These are phyloP conservation scores for Scophthalmus maximus DNA, from an alignment of 2,113 vertebrate species.

Conservation along the genomic window DNA sequence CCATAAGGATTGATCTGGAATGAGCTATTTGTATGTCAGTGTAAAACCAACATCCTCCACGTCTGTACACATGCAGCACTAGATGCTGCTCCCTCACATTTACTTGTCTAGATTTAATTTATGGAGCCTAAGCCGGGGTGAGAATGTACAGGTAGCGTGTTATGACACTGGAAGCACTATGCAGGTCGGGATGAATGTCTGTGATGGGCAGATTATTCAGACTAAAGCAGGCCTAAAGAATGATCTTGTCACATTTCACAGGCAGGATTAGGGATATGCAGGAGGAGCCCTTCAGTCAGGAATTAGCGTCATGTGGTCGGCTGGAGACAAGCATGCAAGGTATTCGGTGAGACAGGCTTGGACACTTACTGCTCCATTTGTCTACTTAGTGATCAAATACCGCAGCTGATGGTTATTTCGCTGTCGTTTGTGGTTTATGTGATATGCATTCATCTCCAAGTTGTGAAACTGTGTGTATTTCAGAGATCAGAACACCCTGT, in stretches of 20 bases:
- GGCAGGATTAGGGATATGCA: conserved; percentile 77
- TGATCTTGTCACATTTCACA: conserved; percentile 83
- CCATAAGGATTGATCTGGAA: no score
- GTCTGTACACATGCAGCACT: conserved; percentile 16
- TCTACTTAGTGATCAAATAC: conserved; percentile 75
- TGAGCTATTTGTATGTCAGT: conserved; percentile 22
- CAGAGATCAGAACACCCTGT: conserved; percentile 24
- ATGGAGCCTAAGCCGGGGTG: conserved; percentile 65
- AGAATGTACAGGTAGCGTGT: conserved; percentile 74
- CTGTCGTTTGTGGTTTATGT: conserved; percentile 56
- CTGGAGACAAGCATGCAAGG: conserved; percentile 72
- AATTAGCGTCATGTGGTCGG: conserved; percentile 77
- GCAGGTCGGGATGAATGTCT: conserved; percentile 79
- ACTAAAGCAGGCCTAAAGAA: conserved; percentile 81
- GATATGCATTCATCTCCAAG: conserved; percentile 29
- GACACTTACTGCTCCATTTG: conserved; percentile 79
- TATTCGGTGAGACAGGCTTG: conserved; percentile 71
- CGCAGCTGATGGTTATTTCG: conserved; percentile 57
- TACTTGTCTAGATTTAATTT: conserved; percentile 78
- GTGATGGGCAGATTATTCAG: conserved; percentile 81
- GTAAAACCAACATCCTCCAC: conserved; percentile 35
- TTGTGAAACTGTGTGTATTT: conserved; percentile 17
- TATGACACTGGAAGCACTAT: conserved; percentile 70
- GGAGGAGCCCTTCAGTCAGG: conserved; percentile 76
- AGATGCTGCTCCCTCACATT: conserved; percentile 47